phyloP scores from a whole-genome alignment of 2,888 invertebrate genomes.

The Ptilodon capucinus region DNA sequence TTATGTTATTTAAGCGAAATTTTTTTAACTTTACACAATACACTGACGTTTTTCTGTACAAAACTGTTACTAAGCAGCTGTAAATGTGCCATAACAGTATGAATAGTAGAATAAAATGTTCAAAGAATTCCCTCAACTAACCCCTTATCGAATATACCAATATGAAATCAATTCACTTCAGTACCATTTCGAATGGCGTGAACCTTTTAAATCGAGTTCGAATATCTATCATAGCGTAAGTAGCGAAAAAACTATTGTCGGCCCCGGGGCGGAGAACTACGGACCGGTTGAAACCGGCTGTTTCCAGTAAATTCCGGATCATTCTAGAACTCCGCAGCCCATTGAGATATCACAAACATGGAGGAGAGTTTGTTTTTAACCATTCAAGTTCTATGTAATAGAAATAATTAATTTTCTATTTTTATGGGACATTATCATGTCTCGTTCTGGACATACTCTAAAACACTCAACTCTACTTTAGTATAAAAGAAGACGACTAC shows the following conservation, averaged over 20 bases:
- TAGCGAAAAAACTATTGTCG: conserved; percentile 12
- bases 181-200: neutral
- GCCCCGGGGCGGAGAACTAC: conserved; percentile 15
- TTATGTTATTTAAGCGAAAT: too few relatives aligned
- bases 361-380: too few relatives aligned
- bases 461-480: too few relatives aligned
- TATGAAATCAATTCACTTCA: neutral
- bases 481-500: too few relatives aligned
- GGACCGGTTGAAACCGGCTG: conserved; percentile 33
- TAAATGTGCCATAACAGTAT: neutral
- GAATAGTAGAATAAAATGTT: neutral
- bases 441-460: too few relatives aligned
- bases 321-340: conserved; percentile 29
- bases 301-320: conserved; percentile 43
- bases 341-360: too few relatives aligned
- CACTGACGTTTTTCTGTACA: too few relatives aligned
- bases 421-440: too few relatives aligned
- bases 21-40: too few relatives aligned
- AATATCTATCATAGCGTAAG: conserved; percentile 9
- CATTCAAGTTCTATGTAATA: too few relatives aligned
- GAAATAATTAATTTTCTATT: too few relatives aligned
- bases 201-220: neutral
- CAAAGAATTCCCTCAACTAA: neutral
- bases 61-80: too few relatives aligned
- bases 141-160: neutral